Conservation (phyloP, 2,888 invertebrate species). For the Amphipyra berbera region DNA sequence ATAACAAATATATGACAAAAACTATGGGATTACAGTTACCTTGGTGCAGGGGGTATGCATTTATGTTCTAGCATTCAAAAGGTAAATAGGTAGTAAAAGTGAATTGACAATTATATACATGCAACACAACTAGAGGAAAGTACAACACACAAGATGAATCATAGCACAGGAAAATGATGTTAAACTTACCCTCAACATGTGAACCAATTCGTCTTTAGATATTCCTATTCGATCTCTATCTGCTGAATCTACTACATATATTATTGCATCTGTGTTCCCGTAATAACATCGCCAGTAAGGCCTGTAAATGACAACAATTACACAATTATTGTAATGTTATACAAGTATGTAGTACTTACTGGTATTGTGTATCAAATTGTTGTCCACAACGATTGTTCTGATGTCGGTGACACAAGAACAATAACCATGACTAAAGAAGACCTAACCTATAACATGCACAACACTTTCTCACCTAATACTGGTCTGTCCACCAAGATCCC, state of each 20-base stretch:
- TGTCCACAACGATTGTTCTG: slow-evolving; percentile 6
- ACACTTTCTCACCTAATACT: slow-evolving; percentile 95
- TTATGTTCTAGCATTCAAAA: no score
- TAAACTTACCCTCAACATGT: slow-evolving; percentile 97
- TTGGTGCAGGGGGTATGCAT: no score
- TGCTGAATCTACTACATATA: slow-evolving; percentile 99
- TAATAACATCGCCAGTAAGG: slow-evolving; percentile 99
- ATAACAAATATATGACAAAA: no score
- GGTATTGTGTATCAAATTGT: slow-evolving; percentile 15
- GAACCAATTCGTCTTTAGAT: slow-evolving; percentile 99
- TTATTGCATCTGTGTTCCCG: slow-evolving; percentile 99
- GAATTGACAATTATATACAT: no score
- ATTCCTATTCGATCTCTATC: slow-evolving; percentile 99
- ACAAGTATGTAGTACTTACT: neutral
- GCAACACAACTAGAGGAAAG: no score
- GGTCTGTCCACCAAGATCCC: slow-evolving; percentile 99
- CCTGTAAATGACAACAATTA: slow-evolving; percentile 88
- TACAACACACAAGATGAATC: neutral
- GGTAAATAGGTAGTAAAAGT: no score
- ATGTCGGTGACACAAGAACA: slow-evolving; percentile 35
- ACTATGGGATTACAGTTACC: no score
- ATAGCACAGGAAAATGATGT: neutral
- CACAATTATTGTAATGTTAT: slow-evolving; percentile 4
- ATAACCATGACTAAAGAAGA: slow-evolving; percentile 39
- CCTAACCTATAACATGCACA: slow-evolving; percentile 59